Percentiles rank a stretch among this genome's conserved stretches.
Evolutionary conservation across 2,888 invertebrate species (phyloP).

Genomic region (Tanypteryx hageni): DNA sequence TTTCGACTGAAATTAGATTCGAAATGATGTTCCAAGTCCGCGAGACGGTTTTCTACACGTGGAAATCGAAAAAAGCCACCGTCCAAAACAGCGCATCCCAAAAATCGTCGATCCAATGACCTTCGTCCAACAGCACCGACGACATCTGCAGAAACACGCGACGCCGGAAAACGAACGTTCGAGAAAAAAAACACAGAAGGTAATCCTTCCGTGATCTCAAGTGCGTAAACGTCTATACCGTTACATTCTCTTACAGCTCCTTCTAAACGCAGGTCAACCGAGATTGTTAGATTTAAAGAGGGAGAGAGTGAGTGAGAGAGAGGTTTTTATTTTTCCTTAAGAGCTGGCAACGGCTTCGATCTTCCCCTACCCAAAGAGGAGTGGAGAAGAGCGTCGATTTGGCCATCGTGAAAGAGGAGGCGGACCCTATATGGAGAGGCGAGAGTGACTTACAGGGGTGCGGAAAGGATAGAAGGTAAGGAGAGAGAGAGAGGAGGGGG

Average conservation of each 20-base stretch:
- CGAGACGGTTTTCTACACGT: not conserved
- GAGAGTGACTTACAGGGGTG: not conserved
- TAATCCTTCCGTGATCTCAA: not conserved
- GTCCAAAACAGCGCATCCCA: no score
- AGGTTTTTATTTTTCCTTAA: not conserved
- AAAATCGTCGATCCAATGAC: not conserved
- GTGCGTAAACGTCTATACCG: not conserved
- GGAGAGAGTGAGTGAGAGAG: not conserved
- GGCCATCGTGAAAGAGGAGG: not conserved
- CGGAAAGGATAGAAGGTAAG: not conserved
- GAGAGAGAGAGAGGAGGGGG: not conserved
- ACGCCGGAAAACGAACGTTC: not conserved
- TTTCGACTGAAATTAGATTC: slow-evolving; percentile 10
- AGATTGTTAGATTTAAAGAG: not conserved
- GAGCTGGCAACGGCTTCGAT: not conserved
- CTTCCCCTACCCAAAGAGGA: not conserved
- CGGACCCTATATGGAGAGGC: slow-evolving; percentile 13
- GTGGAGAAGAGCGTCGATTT: not conserved
- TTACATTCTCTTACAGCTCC: not conserved
- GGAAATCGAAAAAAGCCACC: not conserved
- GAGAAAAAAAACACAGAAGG: not conserved
- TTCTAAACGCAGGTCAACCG: slow-evolving; percentile 1
- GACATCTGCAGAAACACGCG: not conserved
- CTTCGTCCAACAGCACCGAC: not conserved
- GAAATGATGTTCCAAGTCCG: not conserved